Evolutionary conservation across 2,113 vertebrate species (phyloP), one percentile per base, ranked within the genome.

Genomic region (Collichthys lucidus): DNA sequence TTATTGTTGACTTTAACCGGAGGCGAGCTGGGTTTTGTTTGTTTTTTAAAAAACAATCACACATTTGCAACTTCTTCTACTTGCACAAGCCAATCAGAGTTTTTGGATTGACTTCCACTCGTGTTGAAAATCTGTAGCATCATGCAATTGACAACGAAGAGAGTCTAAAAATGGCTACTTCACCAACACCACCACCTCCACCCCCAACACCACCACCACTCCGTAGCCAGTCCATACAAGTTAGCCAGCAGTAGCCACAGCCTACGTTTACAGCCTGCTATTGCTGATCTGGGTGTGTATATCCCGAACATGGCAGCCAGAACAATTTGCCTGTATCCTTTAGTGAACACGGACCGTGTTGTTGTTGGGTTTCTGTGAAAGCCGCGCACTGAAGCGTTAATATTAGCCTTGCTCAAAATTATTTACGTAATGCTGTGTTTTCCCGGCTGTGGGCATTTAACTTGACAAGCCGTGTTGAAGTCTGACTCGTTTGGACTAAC

Each of bases 111-210:
- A 70, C 76, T 82, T 76, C 61, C 60, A 71, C 75, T 74, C 62
- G 2, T 47, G 31, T 22, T 62, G 60, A 59, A 87, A 63, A 85
- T 79, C 19, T 75, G 67, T 79, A 79, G 89, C 84, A 90, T 84
- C 86, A 76, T 84, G 86, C 79, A 80, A 84, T 56, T 88, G 81
- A 74, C 78, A 89, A 82, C 84, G 80, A 85, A 92, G 75, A 66
- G 79, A 88, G 84, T 89, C 88, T 89, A 91, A 94, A 94, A 93
- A 94, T 93, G 93, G 93, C 93, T 78, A 78, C 91, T 92, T 85
- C 70, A 74, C 85, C 86, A 86, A 72, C 75, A 81, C 52, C 73
- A 56, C 62, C 85, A 59, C 76, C 73, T 71, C 91, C 91, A 89
- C 91, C 85, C 55, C 76, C 73, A 71, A 90, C 91, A 90, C 91